Base-by-base conservation (phyloP, 2,888 invertebrate genomes). In the Anoncus sp. region DNA sequence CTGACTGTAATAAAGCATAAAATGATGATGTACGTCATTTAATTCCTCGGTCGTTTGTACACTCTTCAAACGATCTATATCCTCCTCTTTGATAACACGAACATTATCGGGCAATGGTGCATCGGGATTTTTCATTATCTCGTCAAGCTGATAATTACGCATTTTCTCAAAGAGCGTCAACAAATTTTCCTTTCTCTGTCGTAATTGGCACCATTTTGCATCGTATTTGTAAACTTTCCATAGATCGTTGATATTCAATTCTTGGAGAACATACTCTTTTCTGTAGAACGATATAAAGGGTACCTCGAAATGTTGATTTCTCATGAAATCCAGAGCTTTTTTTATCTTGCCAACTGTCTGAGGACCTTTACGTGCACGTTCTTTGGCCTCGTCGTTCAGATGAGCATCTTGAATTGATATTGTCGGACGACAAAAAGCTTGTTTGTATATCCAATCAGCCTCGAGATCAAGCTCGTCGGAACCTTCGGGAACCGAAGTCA, bases 261-360 rank as follows among this genome's bases (percentile, higher is more conserved):
- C 98, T 0, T 98, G 98, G 87, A 97, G 96, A 0, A 98, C 97
- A 87, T 98, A 98, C 91, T 99, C 99, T 91, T 99, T 99, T 22
- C 99, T 94, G 90, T 99, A 99, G 92, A 98, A 98, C 0, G 98
- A 98, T 85, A 99, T 99, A 91, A 99, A 99, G 0, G 99, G 99
- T 51, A 98, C 98, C 92, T 99, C 98, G 84, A 98, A 92, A 62
- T 97, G 96, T 88, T 98, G 97, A 89, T 98, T 98, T 62, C 98
- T 92, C 95, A 99, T 98, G 89, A 98, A 98, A 87, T 98, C 97
- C 35, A 99, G 92, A 0, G 98, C 97, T 90, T 98, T 97, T 51
- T 96, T 94, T 69, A 99, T 98, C 92, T 98, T 98, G 31, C 94
- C 94, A 31, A 97, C 93, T 0, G 96, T 94, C 92, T 88, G 94